These are phyloP conservation scores for Phalacrocorax pelagicus DNA, from an alignment of 2,113 vertebrate species.

Conservation along the genomic window DNA sequence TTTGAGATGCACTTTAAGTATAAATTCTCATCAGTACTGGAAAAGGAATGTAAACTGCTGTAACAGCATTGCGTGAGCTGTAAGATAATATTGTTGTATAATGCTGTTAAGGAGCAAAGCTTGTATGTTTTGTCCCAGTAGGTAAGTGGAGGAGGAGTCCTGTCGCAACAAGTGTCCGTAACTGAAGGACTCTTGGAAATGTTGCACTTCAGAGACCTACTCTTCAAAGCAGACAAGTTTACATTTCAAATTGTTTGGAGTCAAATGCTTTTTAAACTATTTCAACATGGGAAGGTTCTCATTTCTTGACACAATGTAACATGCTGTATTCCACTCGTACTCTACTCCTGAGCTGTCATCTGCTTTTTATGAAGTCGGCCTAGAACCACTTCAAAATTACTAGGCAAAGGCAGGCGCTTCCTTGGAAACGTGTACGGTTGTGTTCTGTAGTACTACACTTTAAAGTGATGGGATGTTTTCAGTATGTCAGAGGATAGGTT, in stretches of 20 bases:
- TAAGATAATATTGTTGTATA: neutral
- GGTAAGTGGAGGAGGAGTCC: neutral
- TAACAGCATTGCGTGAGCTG: neutral
- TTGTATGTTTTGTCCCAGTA: neutral
- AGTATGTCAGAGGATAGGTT: neutral
- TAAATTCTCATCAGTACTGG: neutral
- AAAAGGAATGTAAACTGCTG: conserved; percentile 33
- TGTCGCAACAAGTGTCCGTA: neutral
- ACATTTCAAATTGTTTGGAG: neutral
- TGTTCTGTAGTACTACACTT: neutral
- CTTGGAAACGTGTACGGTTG: neutral
- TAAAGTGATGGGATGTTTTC: neutral
- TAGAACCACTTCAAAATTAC: neutral
- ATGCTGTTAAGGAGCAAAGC: neutral
- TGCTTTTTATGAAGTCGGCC: neutral
- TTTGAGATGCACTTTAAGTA: conserved; percentile 61
- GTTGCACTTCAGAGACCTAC: neutral
- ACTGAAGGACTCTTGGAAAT: neutral
- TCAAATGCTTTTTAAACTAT: conserved; percentile 16
- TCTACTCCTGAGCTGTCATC: neutral
- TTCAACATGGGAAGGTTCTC: conserved; percentile 57
- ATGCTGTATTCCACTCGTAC: neutral
- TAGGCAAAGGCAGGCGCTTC: neutral
- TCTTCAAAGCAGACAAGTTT: conserved; percentile 8
- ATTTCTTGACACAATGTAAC: neutral